A percentile compares a stretch with the other conserved stretches of the same genome.
phyloP scores from a whole-genome alignment of 2,113 vertebrate genomes.

The Menura novaehollandiae region DNA sequence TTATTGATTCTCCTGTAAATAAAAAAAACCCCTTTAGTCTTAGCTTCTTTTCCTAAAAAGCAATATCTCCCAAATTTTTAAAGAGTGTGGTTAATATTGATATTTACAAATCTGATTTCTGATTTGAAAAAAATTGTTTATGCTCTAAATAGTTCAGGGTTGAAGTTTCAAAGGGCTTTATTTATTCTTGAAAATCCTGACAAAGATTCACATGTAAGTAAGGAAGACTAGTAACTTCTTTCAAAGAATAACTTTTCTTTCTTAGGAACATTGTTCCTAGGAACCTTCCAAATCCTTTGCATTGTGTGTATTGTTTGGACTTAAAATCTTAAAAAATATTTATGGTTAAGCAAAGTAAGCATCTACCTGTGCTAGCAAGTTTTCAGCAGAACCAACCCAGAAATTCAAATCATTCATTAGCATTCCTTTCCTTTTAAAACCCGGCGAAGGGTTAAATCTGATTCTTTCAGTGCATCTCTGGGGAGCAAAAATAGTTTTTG shows the following conservation, averaged over 20 bases:
- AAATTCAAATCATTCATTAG: not conserved
- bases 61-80: not conserved
- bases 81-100: not conserved
- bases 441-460: not conserved
- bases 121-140: slow-evolving; percentile 8
- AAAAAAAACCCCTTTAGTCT: not conserved
- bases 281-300: not conserved
- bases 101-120: slow-evolving; percentile 7
- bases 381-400: not conserved
- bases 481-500: not conserved
- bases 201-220: not conserved
- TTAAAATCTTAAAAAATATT: not conserved
- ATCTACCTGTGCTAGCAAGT: not conserved
- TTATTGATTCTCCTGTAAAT: not conserved
- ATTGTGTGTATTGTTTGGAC: not conserved
- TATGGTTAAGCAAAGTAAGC: not conserved
- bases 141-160: not conserved
- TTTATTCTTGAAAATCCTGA: not conserved
- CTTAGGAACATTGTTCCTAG: not conserved
- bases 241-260: not conserved
- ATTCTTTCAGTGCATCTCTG: not conserved
- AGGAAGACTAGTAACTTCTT: not conserved
- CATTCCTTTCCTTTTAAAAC: not conserved
- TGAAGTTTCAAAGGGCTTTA: not conserved
- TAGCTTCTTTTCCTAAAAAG: not conserved